These are phyloP conservation scores for Rhinogobius similis DNA, from an alignment of 2,113 vertebrate genomes.

Conservation along the genomic window DNA sequence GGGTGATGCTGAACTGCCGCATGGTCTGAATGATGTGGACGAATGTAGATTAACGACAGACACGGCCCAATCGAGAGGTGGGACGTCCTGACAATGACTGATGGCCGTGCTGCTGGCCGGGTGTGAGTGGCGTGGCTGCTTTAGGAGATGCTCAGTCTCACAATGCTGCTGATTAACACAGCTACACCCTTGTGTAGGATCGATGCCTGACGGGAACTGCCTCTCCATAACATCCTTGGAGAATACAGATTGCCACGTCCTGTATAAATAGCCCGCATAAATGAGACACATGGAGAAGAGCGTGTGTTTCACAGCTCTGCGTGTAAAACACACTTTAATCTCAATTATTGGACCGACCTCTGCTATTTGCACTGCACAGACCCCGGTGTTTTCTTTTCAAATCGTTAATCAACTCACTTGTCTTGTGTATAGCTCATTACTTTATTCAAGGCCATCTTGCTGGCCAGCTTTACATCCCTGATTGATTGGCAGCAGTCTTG, in stretches of 20 bases:
- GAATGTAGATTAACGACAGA: conserved; percentile 36
- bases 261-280: conserved; percentile 66
- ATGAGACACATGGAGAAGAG: conserved; percentile 32
- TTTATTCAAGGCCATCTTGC: conserved; percentile 41
- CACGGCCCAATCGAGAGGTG: conserved; percentile 19
- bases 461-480: conserved; percentile 30
- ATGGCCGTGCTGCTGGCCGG: conserved; percentile 38
- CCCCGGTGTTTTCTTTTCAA: conserved; percentile 39
- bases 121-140: conserved; percentile 58
- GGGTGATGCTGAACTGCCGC: not conserved
- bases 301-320: conserved; percentile 17
- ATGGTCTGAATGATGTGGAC: conserved; percentile 34
- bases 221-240: conserved; percentile 60
- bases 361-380: conserved; percentile 34
- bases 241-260: conserved; percentile 43
- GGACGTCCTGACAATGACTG: conserved; percentile 19
- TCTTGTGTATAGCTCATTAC: conserved; percentile 49
- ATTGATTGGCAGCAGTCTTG: conserved; percentile 53
- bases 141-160: conserved; percentile 62
- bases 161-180: conserved; percentile 72
- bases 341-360: conserved; percentile 58
- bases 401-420: conserved; percentile 59
- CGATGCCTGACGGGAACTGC: conserved; percentile 75
- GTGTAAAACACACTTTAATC: conserved; percentile 51
- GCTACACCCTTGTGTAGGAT: conserved; percentile 63